A percentile compares a stretch with the other conserved stretches of the same genome.
Conservation (phyloP, 2,113 vertebrate genomes). For the Coreoperca whiteheadi region DNA sequence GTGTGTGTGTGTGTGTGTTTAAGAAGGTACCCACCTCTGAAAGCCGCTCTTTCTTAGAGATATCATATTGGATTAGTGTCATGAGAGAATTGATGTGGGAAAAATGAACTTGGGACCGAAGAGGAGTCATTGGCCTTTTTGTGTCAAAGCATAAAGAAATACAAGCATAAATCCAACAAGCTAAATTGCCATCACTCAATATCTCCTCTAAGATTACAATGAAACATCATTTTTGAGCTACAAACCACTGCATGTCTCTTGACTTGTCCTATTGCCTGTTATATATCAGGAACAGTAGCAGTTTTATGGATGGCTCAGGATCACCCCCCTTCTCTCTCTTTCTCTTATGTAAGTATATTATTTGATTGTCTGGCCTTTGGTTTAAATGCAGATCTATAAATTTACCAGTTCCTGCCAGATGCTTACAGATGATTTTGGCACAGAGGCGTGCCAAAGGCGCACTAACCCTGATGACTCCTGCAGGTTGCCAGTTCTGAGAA, state of each 20-base stretch:
- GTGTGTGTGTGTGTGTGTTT: slow-evolving; percentile 19
- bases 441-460: slow-evolving; percentile 73
- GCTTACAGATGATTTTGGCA: slow-evolving; percentile 63
- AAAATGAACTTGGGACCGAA: not conserved
- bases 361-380: slow-evolving; percentile 58
- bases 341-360: slow-evolving; percentile 53
- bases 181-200: slow-evolving; percentile 32
- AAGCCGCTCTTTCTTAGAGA: slow-evolving; percentile 31
- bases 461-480: slow-evolving; percentile 84
- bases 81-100: slow-evolving; percentile 27
- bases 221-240: slow-evolving; percentile 34
- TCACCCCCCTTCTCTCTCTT: not conserved
- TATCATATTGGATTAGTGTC: slow-evolving; percentile 31
- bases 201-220: slow-evolving; percentile 32
- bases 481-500: slow-evolving; percentile 69
- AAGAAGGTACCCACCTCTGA: slow-evolving; percentile 43
- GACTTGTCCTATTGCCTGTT: slow-evolving; percentile 18
- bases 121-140: slow-evolving; percentile 29
- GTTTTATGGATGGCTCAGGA: slow-evolving; percentile 42
- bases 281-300: slow-evolving; percentile 44
- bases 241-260: slow-evolving; percentile 9
- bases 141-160: slow-evolving; percentile 25
- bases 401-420: slow-evolving; percentile 60
- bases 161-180: slow-evolving; percentile 44
- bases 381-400: slow-evolving; percentile 73